Evolutionary conservation across 1,140 invertebrate species (phyloP).

Genomic region (Zophobas morio): DNA sequence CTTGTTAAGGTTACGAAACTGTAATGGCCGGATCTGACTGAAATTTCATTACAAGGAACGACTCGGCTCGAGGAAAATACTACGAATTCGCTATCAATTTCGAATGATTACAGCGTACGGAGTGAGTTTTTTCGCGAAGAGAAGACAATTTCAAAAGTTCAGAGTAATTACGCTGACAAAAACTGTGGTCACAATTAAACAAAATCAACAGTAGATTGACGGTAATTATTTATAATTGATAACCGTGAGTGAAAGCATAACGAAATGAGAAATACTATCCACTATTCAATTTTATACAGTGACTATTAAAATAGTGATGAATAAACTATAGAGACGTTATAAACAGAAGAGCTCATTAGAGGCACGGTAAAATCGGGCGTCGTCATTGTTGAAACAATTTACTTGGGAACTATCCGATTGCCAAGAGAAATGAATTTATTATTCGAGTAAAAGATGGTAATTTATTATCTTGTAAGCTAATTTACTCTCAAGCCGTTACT

Average conservation of each 20-base stretch:
- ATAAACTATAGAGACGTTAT: constrained; percentile 18
- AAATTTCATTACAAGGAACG: constrained; percentile 31
- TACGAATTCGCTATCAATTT: background rate
- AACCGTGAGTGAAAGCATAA: constrained; percentile 45
- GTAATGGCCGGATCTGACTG: constrained; percentile 2
- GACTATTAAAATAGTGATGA: constrained; percentile 27
- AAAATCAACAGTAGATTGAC: constrained; percentile 33
- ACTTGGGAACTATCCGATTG: background rate
- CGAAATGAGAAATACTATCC: constrained; percentile 36
- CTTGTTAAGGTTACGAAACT: constrained; percentile 18
- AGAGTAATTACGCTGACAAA: constrained; percentile 41
- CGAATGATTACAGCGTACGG: background rate
- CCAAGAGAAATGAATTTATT: background rate
- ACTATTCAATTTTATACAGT: constrained; percentile 36
- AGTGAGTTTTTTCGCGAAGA: background rate
- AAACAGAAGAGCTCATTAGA: constrained; percentile 18
- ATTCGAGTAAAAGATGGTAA: background rate
- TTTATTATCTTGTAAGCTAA: background rate
- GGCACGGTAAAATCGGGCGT: background rate
- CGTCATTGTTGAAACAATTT: constrained; percentile 17
- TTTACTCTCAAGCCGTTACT: no score
- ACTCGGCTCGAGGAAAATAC: background rate
- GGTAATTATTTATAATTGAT: constrained; percentile 47
- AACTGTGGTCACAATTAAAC: constrained; percentile 39
- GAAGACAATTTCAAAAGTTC: constrained; percentile 13